Evolutionary conservation across 2,113 vertebrate genomes (phyloP).

Genomic region (Hassar affinis): DNA sequence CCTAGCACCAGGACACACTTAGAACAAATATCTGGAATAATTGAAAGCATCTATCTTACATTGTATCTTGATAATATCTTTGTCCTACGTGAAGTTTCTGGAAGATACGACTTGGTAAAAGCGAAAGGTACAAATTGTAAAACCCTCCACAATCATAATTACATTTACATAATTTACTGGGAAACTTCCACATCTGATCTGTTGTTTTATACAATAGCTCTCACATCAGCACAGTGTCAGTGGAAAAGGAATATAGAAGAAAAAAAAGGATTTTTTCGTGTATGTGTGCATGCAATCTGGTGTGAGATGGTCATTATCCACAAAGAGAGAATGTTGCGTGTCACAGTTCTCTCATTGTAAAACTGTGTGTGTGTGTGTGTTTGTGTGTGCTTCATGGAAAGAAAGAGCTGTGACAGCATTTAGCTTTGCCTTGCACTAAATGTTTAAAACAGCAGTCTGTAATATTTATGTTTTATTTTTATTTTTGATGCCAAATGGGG

Average conservation of each 20-base stretch:
- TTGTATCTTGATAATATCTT: not conserved
- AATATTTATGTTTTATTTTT: conserved; percentile 5
- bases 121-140: not conserved
- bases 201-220: not conserved
- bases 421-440: not conserved
- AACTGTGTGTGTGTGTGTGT: conserved; percentile 9
- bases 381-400: not conserved
- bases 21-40: not conserved
- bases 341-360: conserved; percentile 28
- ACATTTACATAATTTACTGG: not conserved
- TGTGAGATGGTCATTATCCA: conserved; percentile 1
- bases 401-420: not conserved
- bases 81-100: not conserved
- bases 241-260: not conserved
- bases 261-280: not conserved
- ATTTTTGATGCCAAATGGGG: conserved; percentile 1
- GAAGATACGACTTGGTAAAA: not conserved
- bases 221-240: conserved; percentile 1
- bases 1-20: not conserved
- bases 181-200: not conserved
- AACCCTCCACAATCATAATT: not conserved
- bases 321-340: conserved; percentile 6
- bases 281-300: not conserved
- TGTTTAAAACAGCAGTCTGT: not conserved
- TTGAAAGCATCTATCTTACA: not conserved